A percentile compares a stretch with the other conserved stretches of the same genome.
Conservation (phyloP, 2,113 vertebrate genomes). For the Eublepharis macularius region DNA sequence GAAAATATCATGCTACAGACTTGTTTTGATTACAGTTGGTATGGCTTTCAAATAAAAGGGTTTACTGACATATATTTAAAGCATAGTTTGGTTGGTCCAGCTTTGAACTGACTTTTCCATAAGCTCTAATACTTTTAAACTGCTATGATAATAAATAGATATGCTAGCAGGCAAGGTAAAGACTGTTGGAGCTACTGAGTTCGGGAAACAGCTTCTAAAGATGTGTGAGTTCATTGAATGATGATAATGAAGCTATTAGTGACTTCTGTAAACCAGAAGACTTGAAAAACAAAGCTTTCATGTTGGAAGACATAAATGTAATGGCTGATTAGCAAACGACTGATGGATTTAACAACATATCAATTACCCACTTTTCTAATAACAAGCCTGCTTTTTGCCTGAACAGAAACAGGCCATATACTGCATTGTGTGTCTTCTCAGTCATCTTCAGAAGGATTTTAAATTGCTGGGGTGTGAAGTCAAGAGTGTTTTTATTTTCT, state of each 20-base stretch:
- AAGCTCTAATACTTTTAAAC: not conserved
- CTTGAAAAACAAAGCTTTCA: not conserved
- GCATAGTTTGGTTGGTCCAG: not conserved
- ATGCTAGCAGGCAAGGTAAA: not conserved
- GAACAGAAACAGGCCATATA: not conserved
- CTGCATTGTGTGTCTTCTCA: not conserved
- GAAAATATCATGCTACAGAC: too few relatives aligned
- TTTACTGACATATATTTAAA: not conserved
- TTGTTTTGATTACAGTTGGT: too few relatives aligned
- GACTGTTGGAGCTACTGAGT: not conserved
- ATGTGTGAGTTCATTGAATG: not conserved
- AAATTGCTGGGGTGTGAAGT: not conserved
- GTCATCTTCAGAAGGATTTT: not conserved
- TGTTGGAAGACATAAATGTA: not conserved
- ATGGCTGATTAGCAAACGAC: not conserved
- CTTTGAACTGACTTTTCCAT: not conserved
- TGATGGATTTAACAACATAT: not conserved
- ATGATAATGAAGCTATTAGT: not conserved
- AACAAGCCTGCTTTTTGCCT: not conserved
- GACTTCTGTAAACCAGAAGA: not conserved
- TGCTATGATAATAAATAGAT: not conserved
- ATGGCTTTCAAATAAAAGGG: too few relatives aligned
- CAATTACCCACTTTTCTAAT: not conserved
- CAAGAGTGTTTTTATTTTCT: not conserved
- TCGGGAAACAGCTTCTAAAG: not conserved